Base-by-base conservation (phyloP, 2,797 vertebrate genomes). In the Cossypha caffra region DNA sequence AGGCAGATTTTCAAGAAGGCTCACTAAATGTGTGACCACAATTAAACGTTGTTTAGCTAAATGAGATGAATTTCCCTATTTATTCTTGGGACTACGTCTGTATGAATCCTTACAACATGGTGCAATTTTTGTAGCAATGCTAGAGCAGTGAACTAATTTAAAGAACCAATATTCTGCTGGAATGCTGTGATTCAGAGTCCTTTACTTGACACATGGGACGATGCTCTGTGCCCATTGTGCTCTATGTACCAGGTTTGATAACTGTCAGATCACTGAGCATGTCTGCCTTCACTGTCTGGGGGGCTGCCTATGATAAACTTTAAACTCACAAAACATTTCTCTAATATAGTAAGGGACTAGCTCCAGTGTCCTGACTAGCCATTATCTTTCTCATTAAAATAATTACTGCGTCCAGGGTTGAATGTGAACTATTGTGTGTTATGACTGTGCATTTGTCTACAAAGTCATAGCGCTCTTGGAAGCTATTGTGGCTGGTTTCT, bases 351-450 rank as follows among this genome's bases (percentile, higher is more conserved):
- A 83, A 93, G 86, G 68, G 88, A 90, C 67, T 74, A 92, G 16
- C 72, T 89, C 38, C 67, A 43, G 57, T 77, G 86, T 92, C 90
- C 92, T 92, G 63, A 82, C 67, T 82, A 85, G 43, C 80, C 86
- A 93, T 96, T 95, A 88, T 95, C 77, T 93, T 95, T 93, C 95
- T 96, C 84, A 97, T 96, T 96, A 96, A 94, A 95, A 96, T 95
- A 96, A 96, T 96, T 93, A 95, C 68, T 95, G 88, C 11, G 0
- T 89, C 78, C 84, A 93, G 78, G 73, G 77, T 82, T 93, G 83
- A 90, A 95, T 71, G 77, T 74, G 86, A 96, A 91, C 92, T 91
- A 96, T 94, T 96, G 92, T 93, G 84, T 87, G 48, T 90, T 93
- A 95, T 90, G 90, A 90, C 83, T 78, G 47, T 69, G 86, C 67